These are phyloP conservation scores for Sebastes trivittatus DNA, from an alignment of 2,797 vertebrate genomes.

Conservation along the genomic window DNA sequence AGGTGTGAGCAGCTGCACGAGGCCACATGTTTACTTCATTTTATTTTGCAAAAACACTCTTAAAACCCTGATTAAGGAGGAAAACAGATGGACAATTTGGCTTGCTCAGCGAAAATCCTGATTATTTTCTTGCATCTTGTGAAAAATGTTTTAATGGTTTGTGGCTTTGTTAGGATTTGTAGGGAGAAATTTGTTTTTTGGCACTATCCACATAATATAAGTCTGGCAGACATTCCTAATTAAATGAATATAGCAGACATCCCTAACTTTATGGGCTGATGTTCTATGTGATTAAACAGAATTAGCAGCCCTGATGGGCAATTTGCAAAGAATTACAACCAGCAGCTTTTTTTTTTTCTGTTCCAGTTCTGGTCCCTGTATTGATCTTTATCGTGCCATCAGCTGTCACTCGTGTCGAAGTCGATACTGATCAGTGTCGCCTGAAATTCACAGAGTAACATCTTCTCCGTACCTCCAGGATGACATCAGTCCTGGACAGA, in stretches of 20 bases:
- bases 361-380: not conserved
- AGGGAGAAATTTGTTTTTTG: not conserved
- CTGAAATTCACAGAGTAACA: not conserved
- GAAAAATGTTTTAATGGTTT: not conserved
- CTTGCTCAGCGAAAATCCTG: not conserved
- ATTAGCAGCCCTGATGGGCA: not conserved
- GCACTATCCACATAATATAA: not conserved
- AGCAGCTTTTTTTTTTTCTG: not conserved
- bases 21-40: not conserved
- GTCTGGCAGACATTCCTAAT: not conserved
- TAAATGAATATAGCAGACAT: not conserved
- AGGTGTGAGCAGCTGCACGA: not conserved
- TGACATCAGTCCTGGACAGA: constrained; percentile 87
- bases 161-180: not conserved
- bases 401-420: not conserved
- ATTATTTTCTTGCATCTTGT: not conserved
- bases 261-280: not conserved
- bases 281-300: not conserved
- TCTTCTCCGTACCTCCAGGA: constrained; percentile 83
- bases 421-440: not conserved
- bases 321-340: not conserved
- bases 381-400: not conserved
- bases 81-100: constrained; percentile 4
- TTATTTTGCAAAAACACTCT: not conserved
- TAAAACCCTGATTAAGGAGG: not conserved